These are phyloP conservation scores for Bimastos eiseni DNA, from an alignment of 2,888 invertebrate genomes.

Conservation along the genomic window DNA sequence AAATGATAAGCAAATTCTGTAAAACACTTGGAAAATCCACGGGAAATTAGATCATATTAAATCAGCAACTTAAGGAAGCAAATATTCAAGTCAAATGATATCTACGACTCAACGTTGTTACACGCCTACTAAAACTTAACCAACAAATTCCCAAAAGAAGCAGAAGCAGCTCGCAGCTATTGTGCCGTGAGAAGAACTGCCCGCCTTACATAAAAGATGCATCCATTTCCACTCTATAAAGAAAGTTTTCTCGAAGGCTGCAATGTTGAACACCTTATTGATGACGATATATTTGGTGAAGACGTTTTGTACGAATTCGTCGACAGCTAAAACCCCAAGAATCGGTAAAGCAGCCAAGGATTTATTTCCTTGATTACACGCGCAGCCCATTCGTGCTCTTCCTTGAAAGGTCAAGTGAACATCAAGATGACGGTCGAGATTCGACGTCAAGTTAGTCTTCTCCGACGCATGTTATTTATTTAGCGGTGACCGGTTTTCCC, in stretches of 20 bases:
- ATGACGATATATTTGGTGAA: not conserved
- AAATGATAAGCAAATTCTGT: too few relatives aligned
- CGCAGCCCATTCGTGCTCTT: not conserved
- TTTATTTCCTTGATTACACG: conserved; percentile 1
- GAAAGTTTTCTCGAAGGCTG: not conserved
- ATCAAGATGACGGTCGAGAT: conserved; percentile 3
- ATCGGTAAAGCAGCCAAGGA: not conserved
- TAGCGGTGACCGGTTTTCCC: not conserved
- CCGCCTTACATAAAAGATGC: not conserved
- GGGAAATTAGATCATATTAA: too few relatives aligned
- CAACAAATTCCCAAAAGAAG: not conserved
- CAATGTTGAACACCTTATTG: not conserved
- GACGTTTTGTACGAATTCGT: not conserved
- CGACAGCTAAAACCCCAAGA: not conserved
- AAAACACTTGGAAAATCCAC: too few relatives aligned
- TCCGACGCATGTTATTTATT: not conserved
- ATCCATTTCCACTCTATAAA: not conserved
- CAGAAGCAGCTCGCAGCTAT: not conserved
- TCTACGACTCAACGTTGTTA: not conserved
- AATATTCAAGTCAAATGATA: not conserved
- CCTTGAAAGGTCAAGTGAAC: not conserved
- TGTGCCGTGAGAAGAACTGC: not conserved
- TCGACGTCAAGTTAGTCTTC: conserved; percentile 1
- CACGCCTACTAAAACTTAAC: not conserved
- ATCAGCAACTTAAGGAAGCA: not conserved